A percentile compares a stretch with the other conserved stretches of the same genome.
These are phyloP conservation scores for Chrysolina oricalcia DNA, from an alignment of 2,888 invertebrate species.

Conservation along the genomic window DNA sequence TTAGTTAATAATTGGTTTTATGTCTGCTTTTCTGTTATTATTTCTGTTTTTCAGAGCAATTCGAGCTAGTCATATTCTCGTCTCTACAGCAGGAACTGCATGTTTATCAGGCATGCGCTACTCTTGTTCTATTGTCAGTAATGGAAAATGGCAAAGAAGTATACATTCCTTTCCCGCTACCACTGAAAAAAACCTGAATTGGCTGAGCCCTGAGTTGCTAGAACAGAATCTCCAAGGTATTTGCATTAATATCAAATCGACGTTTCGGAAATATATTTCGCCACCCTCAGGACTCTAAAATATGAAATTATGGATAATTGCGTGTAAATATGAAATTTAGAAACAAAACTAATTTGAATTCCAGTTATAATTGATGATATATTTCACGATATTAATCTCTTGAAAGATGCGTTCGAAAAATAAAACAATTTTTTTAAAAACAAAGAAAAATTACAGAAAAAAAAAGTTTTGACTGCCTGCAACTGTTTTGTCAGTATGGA, in stretches of 20 bases:
- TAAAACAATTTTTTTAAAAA: too few relatives aligned
- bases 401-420: too few relatives aligned
- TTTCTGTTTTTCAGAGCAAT: conserved; percentile 78
- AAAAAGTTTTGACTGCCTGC: too few relatives aligned
- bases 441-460: too few relatives aligned
- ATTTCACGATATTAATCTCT: too few relatives aligned
- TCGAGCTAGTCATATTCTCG: conserved; percentile 87
- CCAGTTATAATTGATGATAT: too few relatives aligned
- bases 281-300: not conserved
- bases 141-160: conserved; percentile 80
- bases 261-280: not conserved
- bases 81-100: conserved; percentile 82
- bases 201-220: conserved; percentile 93
- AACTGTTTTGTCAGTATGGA: too few relatives aligned
- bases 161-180: conserved; percentile 85
- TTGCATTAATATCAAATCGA: conserved; percentile 17
- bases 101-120: conserved; percentile 87
- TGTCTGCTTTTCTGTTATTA: not conserved
- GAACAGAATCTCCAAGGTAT: conserved; percentile 78
- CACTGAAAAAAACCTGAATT: conserved; percentile 84
- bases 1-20: not conserved
- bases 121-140: conserved; percentile 81
- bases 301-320: too few relatives aligned
- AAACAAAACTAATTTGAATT: too few relatives aligned
- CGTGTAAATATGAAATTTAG: too few relatives aligned